A percentile compares a stretch with the other conserved stretches of the same genome.
Conservation (phyloP, 2,888 invertebrate species). For the Rugalucina vietnamica region DNA sequence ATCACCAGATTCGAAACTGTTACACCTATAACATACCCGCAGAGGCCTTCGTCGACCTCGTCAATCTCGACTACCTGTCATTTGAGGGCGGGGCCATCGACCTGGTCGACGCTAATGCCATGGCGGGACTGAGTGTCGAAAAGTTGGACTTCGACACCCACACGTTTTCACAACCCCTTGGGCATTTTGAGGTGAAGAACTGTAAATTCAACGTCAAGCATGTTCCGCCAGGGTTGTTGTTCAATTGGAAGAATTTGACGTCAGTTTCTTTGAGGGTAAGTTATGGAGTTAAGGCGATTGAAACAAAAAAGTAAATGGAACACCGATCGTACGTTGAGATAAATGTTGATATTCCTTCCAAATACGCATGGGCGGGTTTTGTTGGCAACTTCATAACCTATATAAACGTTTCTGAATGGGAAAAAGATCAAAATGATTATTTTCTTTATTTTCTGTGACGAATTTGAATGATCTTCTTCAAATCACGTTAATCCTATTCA, state of each 20-base stretch:
- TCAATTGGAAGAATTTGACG: conserved; percentile 47
- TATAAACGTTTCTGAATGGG: too few species aligned
- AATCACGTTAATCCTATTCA: too few species aligned
- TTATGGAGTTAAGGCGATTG: too few species aligned
- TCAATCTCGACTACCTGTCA: conserved; percentile 59
- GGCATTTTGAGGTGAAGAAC: conserved; percentile 60
- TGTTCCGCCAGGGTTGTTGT: conserved; percentile 60
- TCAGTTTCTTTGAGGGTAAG: conserved; percentile 34
- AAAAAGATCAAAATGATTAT: too few species aligned
- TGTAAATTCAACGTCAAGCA: conserved; percentile 52
- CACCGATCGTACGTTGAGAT: too few species aligned
- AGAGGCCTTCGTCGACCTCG: conserved; percentile 55
- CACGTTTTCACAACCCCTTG: conserved; percentile 46
- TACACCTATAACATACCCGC: conserved; percentile 59
- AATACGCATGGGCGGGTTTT: too few species aligned
- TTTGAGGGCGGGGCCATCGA: conserved; percentile 62
- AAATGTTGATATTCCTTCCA: too few species aligned
- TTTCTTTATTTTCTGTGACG: too few species aligned
- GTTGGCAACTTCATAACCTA: too few species aligned
- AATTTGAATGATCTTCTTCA: too few species aligned
- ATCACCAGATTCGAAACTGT: conserved; percentile 63
- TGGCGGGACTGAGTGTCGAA: conserved; percentile 57
- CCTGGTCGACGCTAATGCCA: conserved; percentile 50
- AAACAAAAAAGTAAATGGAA: too few species aligned
- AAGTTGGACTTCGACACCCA: conserved; percentile 41